Percentiles rank a stretch among this genome's conserved stretches.
phyloP scores from a whole-genome alignment of 1,140 invertebrate species.

The Penaeus japonicus region DNA sequence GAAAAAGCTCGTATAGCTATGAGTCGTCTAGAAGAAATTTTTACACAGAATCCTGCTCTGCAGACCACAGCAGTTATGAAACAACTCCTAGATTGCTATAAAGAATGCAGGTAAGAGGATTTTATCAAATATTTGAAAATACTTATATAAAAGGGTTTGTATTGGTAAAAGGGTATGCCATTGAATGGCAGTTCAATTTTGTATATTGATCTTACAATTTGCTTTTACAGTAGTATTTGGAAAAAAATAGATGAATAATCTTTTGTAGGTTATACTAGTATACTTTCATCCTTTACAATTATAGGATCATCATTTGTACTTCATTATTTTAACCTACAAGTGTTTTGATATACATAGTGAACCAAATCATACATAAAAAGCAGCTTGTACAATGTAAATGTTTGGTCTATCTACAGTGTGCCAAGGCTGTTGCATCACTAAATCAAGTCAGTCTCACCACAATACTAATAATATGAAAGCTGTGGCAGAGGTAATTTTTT shows the following conservation, averaged over 20 bases:
- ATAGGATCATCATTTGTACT: not conserved
- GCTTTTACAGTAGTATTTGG: no score
- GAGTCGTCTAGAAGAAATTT: constrained; percentile 77
- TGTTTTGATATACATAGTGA: no score
- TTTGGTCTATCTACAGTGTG: no score
- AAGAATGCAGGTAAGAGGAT: constrained; percentile 75
- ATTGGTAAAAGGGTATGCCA: not conserved
- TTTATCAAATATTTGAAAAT: not conserved
- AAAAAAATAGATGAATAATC: no score
- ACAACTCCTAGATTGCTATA: constrained; percentile 82
- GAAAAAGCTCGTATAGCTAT: constrained; percentile 78
- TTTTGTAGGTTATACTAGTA: no score
- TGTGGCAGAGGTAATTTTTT: not conserved
- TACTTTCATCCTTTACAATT: no score
- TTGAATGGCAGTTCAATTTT: not conserved
- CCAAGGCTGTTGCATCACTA: no score
- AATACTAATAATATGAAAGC: not conserved
- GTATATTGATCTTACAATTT: no score
- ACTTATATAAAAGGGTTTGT: not conserved
- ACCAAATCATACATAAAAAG: no score
- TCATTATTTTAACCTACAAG: not conserved
- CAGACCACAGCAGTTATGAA: constrained; percentile 80
- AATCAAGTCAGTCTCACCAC: not conserved
- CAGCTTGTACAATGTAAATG: no score
- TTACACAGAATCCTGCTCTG: constrained; percentile 73